Conservation (phyloP, 92 coral and sea anemone genomes). For the Zoanthus solanderi region DNA sequence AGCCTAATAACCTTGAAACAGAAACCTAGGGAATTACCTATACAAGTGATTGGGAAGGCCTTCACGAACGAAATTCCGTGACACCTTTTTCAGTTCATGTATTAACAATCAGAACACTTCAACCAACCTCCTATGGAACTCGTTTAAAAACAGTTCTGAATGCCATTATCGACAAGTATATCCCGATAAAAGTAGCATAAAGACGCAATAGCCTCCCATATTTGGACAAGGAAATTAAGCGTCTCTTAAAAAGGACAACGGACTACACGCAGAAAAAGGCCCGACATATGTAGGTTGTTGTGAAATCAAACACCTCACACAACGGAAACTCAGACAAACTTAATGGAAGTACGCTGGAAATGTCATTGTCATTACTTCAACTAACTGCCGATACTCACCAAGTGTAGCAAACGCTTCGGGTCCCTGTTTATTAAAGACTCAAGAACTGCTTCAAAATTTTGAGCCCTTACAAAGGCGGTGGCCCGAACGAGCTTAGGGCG, state of each 20-base stretch:
- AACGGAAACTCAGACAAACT: too few species aligned
- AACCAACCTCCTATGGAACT: constrained; percentile 16
- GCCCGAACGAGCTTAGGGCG: too few species aligned
- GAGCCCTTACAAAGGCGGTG: too few species aligned
- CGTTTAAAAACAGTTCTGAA: background rate
- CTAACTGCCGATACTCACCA: too few species aligned
- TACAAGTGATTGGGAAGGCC: constrained; percentile 14
- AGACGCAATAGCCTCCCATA: background rate
- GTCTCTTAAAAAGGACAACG: background rate
- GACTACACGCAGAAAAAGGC: background rate
- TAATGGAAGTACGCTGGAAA: too few species aligned
- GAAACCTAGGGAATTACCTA: constrained; percentile 18
- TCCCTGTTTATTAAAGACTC: too few species aligned
- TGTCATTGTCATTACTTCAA: too few species aligned
- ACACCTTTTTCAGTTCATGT: background rate
- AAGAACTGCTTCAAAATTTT: too few species aligned
- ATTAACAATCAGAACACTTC: background rate
- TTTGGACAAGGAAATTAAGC: background rate
- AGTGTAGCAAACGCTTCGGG: too few species aligned
- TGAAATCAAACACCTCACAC: background rate
- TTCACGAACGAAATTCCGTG: background rate
- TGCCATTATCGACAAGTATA: constrained; percentile 5
- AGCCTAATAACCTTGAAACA: background rate
- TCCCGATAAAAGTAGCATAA: constrained; percentile 4
- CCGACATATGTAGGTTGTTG: background rate